Evolutionary conservation across 2,888 invertebrate genomes (phyloP), one percentile per base, ranked within the genome.

Genomic region (Byasa hedistus): DNA sequence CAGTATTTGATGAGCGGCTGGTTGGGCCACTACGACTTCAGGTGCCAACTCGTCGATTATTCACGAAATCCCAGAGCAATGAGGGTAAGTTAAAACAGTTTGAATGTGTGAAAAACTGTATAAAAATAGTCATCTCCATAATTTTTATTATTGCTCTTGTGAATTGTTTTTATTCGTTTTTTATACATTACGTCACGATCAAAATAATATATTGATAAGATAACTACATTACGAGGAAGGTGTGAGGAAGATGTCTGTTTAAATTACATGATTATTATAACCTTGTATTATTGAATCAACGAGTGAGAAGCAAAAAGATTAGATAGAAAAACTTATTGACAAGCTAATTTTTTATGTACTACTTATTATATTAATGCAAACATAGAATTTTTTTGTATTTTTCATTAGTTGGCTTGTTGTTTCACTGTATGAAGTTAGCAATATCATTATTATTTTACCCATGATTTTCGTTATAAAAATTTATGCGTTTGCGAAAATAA

Each of bases 31-130:
- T 98, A 98, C 86, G 96, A 96, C 84, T 94, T 96, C 78, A 94
- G 93, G 69, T 98, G 97, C 86, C 96, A 98, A 87, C 96, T 97
- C n/a, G 96, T 98, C 57, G 97, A 98, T 85, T 97, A 96, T 79
- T 95, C 97, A 3, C 89, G 93, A 61, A 93, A 92, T 78, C 95
- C 96, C 1, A 85, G 93, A 79, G 97, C 96, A 17, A 83, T 97
- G 87, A 94, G 96, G 83, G 94, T 94, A 87, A 85, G 93, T 87
- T 69, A 19, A 19, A 44, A 17, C 23, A 57, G 27, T 51, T 7
- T 48, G n/a, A 48, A 24, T n/a, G n/a, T n/a, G n/a, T n/a, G n/a
- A n/a, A n/a, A n/a, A n/a, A n/a, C n/a, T n/a, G n/a, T n/a, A n/a
- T n/a, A n/a, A n/a, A n/a, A n/a, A n/a, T n/a, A n/a, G n/a, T n/a